phyloP scores from a whole-genome alignment of 1,140 invertebrate genomes.

The Limonius californicus region DNA sequence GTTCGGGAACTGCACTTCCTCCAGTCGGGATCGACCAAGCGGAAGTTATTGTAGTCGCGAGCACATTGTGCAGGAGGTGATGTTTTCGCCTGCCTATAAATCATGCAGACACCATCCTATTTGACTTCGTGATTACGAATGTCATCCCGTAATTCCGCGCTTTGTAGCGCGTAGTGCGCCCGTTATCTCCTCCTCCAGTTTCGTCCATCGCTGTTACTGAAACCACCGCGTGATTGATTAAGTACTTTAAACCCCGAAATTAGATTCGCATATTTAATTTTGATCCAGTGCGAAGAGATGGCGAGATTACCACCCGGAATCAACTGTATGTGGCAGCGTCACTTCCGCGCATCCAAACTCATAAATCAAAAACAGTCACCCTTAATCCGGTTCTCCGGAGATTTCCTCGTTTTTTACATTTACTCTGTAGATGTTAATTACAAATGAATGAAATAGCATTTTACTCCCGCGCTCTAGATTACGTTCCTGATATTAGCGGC shows the following conservation, averaged over 20 bases:
- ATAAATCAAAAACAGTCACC: slow-evolving; percentile 36
- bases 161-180: slow-evolving; percentile 16
- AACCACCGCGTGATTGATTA: slow-evolving; percentile 40
- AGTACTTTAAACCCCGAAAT: slow-evolving; percentile 38
- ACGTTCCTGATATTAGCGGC: too few species aligned
- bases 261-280: slow-evolving; percentile 44
- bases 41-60: slow-evolving; percentile 34
- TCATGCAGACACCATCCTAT: slow-evolving; percentile 36
- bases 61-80: slow-evolving; percentile 35
- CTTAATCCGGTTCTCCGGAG: slow-evolving; percentile 24
- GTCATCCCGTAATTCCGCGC: slow-evolving; percentile 37
- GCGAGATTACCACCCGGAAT: slow-evolving; percentile 14
- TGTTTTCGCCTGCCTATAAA: slow-evolving; percentile 34
- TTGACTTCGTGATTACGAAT: slow-evolving; percentile 39
- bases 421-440: slow-evolving; percentile 25
- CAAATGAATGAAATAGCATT: slow-evolving; percentile 27
- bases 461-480: slow-evolving; percentile 1
- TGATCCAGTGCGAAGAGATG: slow-evolving; percentile 23
- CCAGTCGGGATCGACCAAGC: slow-evolving; percentile 27
- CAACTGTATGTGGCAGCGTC: slow-evolving; percentile 21
- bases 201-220: slow-evolving; percentile 10
- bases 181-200: slow-evolving; percentile 10
- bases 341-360: slow-evolving; percentile 18
- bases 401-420: slow-evolving; percentile 24
- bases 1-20: slow-evolving; percentile 24